Conservation (phyloP, 2,888 invertebrate species). For the Ichneumoninae sp. region DNA sequence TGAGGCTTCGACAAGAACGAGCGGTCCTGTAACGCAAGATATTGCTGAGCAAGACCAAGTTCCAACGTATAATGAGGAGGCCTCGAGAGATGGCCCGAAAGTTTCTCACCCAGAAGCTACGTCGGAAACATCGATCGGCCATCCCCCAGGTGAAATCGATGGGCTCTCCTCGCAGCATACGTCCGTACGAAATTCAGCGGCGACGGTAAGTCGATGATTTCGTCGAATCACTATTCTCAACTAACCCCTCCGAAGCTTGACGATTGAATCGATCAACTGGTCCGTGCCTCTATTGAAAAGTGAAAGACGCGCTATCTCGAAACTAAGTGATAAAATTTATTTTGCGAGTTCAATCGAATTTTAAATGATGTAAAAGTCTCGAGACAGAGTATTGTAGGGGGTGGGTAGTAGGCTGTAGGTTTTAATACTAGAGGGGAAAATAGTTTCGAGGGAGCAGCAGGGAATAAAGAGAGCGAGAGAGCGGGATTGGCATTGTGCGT, state of each 20-base stretch:
- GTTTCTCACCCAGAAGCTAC: constrained; percentile 64
- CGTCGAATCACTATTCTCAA: constrained; percentile 26
- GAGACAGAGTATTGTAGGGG: neutral
- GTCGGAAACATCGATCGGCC: constrained; percentile 59
- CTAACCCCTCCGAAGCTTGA: constrained; percentile 22
- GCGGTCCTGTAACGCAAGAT: constrained; percentile 63
- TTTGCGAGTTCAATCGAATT: constrained; percentile 28
- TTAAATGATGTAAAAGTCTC: neutral
- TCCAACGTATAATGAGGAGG: constrained; percentile 62
- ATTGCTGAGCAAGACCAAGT: constrained; percentile 60
- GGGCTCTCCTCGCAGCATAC: constrained; percentile 51
- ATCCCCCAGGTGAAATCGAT: constrained; percentile 56
- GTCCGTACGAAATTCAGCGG: constrained; percentile 57
- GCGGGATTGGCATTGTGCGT: constrained; percentile 30
- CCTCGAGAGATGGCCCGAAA: constrained; percentile 64
- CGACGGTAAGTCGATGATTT: constrained; percentile 64
- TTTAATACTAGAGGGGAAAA: constrained; percentile 1
- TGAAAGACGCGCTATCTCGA: constrained; percentile 38
- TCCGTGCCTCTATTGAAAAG: constrained; percentile 19
- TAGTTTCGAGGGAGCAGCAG: constrained; percentile 41
- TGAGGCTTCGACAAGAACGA: constrained; percentile 61
- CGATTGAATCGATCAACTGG: constrained; percentile 24
- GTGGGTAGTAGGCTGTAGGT: neutral
- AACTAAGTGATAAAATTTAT: constrained; percentile 38
- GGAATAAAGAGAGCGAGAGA: constrained; percentile 13